Conservation (phyloP, 2,797 vertebrate genomes). For the Tapirus indicus region DNA sequence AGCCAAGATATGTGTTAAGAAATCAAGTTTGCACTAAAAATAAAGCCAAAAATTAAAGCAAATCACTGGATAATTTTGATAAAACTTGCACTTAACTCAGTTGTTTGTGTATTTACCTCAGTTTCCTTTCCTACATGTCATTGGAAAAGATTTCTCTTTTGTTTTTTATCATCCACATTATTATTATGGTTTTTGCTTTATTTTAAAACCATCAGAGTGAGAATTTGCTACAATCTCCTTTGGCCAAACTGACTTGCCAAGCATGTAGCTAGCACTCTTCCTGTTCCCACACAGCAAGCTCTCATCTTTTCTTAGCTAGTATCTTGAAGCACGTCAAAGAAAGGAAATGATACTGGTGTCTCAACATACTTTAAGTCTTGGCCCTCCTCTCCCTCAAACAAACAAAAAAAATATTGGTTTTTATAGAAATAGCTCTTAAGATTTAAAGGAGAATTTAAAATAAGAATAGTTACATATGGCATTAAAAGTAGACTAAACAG, state of each 20-base stretch:
- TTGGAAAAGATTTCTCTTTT: not conserved
- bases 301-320: slow-evolving; percentile 26
- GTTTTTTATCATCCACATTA: not conserved
- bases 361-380: not conserved
- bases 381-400: not conserved
- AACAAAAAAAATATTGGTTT: not conserved
- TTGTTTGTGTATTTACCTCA: not conserved
- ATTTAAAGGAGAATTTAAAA: slow-evolving; percentile 36
- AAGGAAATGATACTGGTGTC: not conserved
- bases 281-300: not conserved
- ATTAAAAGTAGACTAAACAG: not conserved
- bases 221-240: not conserved
- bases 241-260: not conserved
- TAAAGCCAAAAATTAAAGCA: slow-evolving; percentile 20
- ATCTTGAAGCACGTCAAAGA: slow-evolving; percentile 24
- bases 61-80: not conserved
- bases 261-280: not conserved
- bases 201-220: slow-evolving; percentile 6
- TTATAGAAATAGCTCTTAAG: slow-evolving; percentile 41
- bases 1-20: not conserved
- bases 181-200: not conserved
- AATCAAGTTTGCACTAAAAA: slow-evolving; percentile 6
- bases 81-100: slow-evolving; percentile 36
- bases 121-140: slow-evolving; percentile 28
- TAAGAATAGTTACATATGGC: not conserved